Percentiles rank a stretch among this genome's conserved stretches.
Evolutionary conservation across 2,888 invertebrate genomes (phyloP).

Genomic region (Tuberolachnus salignus): DNA sequence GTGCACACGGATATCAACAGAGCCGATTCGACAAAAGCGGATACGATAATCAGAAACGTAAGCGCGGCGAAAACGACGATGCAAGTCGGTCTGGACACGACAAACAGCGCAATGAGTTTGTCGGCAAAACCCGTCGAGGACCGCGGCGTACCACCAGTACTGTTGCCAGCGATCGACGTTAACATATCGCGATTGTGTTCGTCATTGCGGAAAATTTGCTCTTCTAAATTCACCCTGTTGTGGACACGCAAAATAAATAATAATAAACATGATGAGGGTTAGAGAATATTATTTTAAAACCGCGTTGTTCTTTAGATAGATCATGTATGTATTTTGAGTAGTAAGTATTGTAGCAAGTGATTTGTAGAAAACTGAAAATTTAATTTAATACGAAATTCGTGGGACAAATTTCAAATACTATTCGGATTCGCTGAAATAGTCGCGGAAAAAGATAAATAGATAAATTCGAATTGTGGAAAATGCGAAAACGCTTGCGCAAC

Average conservation of each 20-base stretch:
- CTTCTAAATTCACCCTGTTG: slow-evolving; percentile 74
- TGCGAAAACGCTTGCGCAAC: too few species aligned
- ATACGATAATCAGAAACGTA: slow-evolving; percentile 64
- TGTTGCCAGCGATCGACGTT: not conserved
- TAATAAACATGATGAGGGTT: not conserved
- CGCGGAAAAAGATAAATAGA: too few species aligned
- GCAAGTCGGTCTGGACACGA: slow-evolving; percentile 57
- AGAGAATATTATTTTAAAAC: too few species aligned
- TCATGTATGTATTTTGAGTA: too few species aligned
- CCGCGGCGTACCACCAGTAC: not conserved
- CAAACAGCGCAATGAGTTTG: not conserved
- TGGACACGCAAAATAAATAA: too few species aligned
- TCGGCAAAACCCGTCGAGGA: not conserved
- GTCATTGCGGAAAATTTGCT: slow-evolving; percentile 46
- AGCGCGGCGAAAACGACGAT: slow-evolving; percentile 70
- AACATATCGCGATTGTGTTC: not conserved
- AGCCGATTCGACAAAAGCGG: slow-evolving; percentile 70
- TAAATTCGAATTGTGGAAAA: too few species aligned
- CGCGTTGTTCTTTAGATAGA: too few species aligned
- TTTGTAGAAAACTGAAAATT: too few species aligned
- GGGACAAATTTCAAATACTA: too few species aligned
- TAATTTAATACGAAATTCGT: too few species aligned
- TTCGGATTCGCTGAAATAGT: too few species aligned
- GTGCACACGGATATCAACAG: slow-evolving; percentile 78
- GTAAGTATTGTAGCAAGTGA: too few species aligned